Percentiles rank a stretch among this genome's conserved stretches.
phyloP scores from a whole-genome alignment of 2,797 vertebrate species.

The Pseudocheirus occidentalis region DNA sequence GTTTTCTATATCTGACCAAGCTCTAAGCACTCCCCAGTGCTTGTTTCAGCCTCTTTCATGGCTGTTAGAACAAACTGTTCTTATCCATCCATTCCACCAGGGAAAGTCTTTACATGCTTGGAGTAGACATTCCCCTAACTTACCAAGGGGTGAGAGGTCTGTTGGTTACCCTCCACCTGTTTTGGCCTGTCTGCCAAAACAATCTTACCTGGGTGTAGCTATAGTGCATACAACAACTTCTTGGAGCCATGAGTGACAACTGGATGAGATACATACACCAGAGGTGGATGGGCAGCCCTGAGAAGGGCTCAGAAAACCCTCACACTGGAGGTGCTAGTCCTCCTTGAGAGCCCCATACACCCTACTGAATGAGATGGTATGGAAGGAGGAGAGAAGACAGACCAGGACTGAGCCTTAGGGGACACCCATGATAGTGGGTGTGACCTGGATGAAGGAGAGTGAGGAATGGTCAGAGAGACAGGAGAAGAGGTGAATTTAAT shows the following conservation, averaged over 20 bases:
- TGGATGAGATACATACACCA: background rate
- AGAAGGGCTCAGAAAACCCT: background rate
- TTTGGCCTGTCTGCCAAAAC: background rate
- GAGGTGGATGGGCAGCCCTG: background rate
- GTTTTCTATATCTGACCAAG: background rate
- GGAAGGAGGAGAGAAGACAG: background rate
- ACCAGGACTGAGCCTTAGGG: background rate
- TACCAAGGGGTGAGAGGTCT: background rate
- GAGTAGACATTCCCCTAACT: background rate
- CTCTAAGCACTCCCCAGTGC: background rate
- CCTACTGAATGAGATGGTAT: background rate
- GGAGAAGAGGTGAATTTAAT: background rate
- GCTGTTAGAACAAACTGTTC: background rate
- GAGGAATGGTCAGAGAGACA: background rate
- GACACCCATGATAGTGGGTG: background rate
- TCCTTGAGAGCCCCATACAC: background rate
- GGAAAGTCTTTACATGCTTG: background rate
- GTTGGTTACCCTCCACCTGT: background rate
- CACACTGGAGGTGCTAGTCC: background rate
- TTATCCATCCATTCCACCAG: background rate
- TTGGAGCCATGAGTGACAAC: background rate
- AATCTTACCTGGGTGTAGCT: background rate
- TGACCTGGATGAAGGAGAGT: background rate
- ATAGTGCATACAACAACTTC: background rate
- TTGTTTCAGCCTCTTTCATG: background rate